A percentile compares a stretch with the other conserved stretches of the same genome.
These are phyloP conservation scores for Rotaria socialis DNA, from an alignment of 2,888 invertebrate species.

Conservation along the genomic window DNA sequence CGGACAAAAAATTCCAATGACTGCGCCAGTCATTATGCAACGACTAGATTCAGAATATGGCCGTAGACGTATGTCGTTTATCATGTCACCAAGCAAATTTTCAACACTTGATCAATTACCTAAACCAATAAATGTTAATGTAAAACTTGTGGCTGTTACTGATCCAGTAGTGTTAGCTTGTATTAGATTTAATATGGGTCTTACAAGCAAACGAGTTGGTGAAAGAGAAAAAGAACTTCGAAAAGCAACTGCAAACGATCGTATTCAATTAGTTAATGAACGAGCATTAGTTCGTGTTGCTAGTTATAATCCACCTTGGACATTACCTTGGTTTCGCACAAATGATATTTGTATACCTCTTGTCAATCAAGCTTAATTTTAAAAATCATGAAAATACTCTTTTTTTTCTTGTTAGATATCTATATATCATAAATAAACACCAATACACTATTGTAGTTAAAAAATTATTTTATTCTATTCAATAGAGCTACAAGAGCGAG, in stretches of 20 bases:
- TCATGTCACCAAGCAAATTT: neutral
- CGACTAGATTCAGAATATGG: too few species aligned
- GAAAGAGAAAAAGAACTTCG: neutral
- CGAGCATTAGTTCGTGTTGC: neutral
- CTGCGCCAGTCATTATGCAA: slow-evolving; percentile 35
- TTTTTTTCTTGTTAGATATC: too few species aligned
- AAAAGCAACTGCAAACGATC: neutral
- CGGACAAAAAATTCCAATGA: slow-evolving; percentile 41
- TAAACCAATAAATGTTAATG: neutral
- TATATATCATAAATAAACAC: too few species aligned
- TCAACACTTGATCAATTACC: neutral
- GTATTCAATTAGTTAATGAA: neutral
- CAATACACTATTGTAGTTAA: too few species aligned
- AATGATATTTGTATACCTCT: neutral
- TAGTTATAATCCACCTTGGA: slow-evolving; percentile 27
- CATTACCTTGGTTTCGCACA: neutral
- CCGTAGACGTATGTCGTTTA: neutral
- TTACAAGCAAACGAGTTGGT: neutral
- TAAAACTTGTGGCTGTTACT: neutral
- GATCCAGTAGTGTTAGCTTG: neutral
- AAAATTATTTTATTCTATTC: too few species aligned
- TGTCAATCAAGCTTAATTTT: neutral
- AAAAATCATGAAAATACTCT: too few species aligned
- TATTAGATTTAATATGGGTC: neutral
- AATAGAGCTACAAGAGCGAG: too few species aligned